phyloP scores from a whole-genome alignment of 1,140 invertebrate genomes.

The Gerris buenoi region DNA sequence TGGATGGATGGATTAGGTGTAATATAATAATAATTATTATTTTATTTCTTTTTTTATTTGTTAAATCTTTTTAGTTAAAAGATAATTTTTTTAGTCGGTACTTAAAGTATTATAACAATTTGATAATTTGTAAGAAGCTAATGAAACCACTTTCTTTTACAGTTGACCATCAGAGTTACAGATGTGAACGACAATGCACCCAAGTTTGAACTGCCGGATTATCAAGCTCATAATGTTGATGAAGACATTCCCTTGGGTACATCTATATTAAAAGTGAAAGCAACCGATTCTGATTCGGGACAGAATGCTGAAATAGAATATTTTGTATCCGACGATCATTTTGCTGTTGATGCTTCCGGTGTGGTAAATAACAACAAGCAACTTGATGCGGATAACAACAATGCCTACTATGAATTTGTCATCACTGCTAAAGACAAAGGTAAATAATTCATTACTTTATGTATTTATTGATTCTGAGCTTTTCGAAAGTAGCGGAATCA shows the following conservation, averaged over 20 bases:
- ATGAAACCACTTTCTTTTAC: slow-evolving; percentile 22
- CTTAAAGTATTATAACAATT: no score
- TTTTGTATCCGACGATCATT: slow-evolving; percentile 80
- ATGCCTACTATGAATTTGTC: slow-evolving; percentile 87
- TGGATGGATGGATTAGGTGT: no score
- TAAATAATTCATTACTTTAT: slow-evolving; percentile 18
- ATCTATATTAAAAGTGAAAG: slow-evolving; percentile 79
- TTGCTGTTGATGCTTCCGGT: slow-evolving; percentile 77
- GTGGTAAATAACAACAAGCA: slow-evolving; percentile 86
- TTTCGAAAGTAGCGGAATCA: no score
- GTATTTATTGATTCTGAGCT: no score
- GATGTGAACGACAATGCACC: slow-evolving; percentile 90
- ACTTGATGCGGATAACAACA: slow-evolving; percentile 86
- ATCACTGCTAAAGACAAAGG: slow-evolving; percentile 84
- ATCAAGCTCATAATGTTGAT: slow-evolving; percentile 86
- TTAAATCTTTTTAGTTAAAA: no score
- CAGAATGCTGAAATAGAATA: slow-evolving; percentile 88
- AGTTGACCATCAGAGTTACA: slow-evolving; percentile 80
- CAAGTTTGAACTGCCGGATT: slow-evolving; percentile 86
- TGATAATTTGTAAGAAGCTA: no score
- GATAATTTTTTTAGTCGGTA: no score
- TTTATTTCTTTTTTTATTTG: background rate
- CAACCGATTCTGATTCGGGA: slow-evolving; percentile 81
- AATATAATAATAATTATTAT: background rate
- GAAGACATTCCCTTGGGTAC: slow-evolving; percentile 84